Base-by-base conservation (phyloP, 2,888 invertebrate genomes). In the Macrosiphum euphorbiae region DNA sequence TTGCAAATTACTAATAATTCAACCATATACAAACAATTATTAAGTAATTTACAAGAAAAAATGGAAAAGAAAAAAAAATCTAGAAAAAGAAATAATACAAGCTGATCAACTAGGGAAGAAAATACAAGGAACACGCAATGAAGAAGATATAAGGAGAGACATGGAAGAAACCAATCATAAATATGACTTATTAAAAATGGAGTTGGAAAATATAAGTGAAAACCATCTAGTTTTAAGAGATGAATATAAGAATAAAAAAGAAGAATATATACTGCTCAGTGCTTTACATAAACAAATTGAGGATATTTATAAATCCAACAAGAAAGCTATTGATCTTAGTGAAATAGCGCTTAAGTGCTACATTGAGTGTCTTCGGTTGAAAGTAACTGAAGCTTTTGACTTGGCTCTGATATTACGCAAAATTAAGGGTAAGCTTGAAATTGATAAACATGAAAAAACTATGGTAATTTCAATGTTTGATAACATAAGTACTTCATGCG, bases 401-500 rank as follows among this genome's bases (percentile, higher is more conserved):
- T 41, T 90, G 26, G 35, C 90, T 4, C 86, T 93, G 28, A 8
- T 7, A 3, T 26, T 93, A 10, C 93, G 93, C 1, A 85, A 93
- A 61, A 61, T 93, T 26, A 50, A 92, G 90, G 94, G 94, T 13
- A 41, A 91, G 3, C 58, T 94, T 0, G 7, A 47, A 24, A 94
- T 94, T 35, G 41, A 94, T n/a, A 87, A 50, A 16, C 0, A 55
- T 2, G 47, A 58, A 41, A 16, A 93, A 44, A 78, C 7, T n/a
- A 50, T 94, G 61, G 41, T 47, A 47, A 94, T 94, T 50, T 67
- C 61, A 35, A 91, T 94, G 89, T 94, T 91, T 78, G 90, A 94
- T 67, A 91, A 93, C 20, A 94, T 94, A 47, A 96, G 96, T 94
- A 96, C 97, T 0, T 96, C 97, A 91, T 97, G 98, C 95, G 96